A percentile compares a stretch with the other conserved stretches of the same genome.
Conservation (phyloP, 2,113 vertebrate species). For the Fulica atra region DNA sequence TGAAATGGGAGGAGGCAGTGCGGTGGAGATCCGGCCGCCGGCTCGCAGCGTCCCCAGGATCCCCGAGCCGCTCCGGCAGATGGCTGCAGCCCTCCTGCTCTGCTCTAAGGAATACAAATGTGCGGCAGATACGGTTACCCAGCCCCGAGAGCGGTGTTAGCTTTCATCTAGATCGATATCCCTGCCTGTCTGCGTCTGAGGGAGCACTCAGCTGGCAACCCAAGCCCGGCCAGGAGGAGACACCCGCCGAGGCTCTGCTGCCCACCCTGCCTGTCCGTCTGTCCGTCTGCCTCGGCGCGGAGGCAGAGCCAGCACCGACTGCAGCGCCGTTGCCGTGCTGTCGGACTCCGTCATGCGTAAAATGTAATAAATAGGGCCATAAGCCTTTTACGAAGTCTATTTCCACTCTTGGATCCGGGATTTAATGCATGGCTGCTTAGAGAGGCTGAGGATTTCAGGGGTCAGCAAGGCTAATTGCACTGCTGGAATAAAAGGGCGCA, state of each 20-base stretch:
- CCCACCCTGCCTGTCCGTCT: background rate
- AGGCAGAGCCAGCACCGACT: background rate
- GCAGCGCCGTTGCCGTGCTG: background rate
- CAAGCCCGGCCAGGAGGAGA: background rate
- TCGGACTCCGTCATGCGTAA: slow-evolving; percentile 47
- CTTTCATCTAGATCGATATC: slow-evolving; percentile 60
- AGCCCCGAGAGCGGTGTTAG: background rate
- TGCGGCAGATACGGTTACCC: slow-evolving; percentile 15
- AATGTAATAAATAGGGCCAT: slow-evolving; percentile 76
- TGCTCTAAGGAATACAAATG: slow-evolving; percentile 47
- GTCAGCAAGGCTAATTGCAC: slow-evolving; percentile 77
- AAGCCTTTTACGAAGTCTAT: slow-evolving; percentile 79
- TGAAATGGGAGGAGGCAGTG: background rate
- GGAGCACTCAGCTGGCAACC: slow-evolving; percentile 22
- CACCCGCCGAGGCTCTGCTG: background rate
- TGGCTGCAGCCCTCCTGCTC: slow-evolving; percentile 35
- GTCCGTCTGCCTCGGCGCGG: background rate
- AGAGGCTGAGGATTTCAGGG: slow-evolving; percentile 74
- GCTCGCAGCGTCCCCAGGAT: background rate
- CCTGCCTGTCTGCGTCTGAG: background rate
- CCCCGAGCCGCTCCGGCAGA: background rate
- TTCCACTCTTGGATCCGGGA: slow-evolving; percentile 76
- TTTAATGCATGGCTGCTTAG: slow-evolving; percentile 79
- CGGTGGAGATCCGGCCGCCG: rapidly evolving
- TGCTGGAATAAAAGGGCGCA: slow-evolving; percentile 60